Conservation (phyloP, 1,140 invertebrate species). For the Leucophenga varia region DNA sequence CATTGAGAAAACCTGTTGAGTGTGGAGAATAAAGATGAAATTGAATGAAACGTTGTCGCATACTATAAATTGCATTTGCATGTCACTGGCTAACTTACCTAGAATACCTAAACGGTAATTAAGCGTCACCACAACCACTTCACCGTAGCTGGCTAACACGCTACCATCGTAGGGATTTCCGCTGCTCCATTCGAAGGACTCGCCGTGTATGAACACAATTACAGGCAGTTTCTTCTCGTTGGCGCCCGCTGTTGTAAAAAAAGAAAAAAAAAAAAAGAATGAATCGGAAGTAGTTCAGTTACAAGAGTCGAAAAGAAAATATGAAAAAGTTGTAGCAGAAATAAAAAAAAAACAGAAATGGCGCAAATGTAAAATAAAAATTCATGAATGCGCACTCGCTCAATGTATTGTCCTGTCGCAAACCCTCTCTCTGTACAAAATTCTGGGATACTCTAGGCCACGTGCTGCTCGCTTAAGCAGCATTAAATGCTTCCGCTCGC, state of each 20-base stretch:
- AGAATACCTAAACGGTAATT: conserved; percentile 96
- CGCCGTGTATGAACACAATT: conserved; percentile 91
- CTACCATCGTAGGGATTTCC: conserved; percentile 94
- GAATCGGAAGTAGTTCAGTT: no score
- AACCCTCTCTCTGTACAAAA: no score
- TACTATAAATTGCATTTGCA: no score
- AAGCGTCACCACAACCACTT: conserved; percentile 91
- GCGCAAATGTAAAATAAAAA: conserved; percentile 16
- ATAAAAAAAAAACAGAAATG: background rate
- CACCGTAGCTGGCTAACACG: conserved; percentile 85
- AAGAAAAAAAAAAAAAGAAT: conserved; percentile 3
- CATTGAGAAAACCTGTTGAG: conserved; percentile 76
- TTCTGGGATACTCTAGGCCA: no score
- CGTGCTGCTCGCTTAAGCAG: conserved; percentile 22
- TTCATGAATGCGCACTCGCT: conserved; percentile 9
- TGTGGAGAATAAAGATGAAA: conserved; percentile 17
- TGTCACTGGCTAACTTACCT: conserved; percentile 51
- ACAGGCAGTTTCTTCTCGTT: conserved; percentile 76
- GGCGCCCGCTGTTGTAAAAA: conserved; percentile 53
- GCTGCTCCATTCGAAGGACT: conserved; percentile 92
- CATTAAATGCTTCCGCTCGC: conserved; percentile 38
- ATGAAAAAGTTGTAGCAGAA: background rate
- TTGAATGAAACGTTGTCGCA: background rate
- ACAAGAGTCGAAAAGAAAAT: background rate
- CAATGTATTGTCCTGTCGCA: background rate